A percentile compares a stretch with the other conserved stretches of the same genome.
Conservation (phyloP, 2,888 invertebrate species). For the Macropis europaea region DNA sequence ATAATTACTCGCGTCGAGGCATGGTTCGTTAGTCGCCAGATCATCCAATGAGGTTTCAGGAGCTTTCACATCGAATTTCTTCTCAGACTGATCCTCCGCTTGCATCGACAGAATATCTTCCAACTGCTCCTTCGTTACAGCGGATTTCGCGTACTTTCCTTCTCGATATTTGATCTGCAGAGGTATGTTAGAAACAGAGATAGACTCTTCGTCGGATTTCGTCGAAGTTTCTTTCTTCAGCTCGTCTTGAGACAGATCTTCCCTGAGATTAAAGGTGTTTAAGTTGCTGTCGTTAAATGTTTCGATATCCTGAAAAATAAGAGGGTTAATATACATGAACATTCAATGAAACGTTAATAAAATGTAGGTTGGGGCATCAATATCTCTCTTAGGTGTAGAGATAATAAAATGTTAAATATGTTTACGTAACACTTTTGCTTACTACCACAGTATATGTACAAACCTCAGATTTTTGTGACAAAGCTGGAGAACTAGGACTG, state of each 20-base stretch:
- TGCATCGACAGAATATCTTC: slow-evolving; percentile 23
- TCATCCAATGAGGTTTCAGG: slow-evolving; percentile 19
- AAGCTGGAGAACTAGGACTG: slow-evolving; percentile 74
- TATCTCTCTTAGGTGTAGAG: no score
- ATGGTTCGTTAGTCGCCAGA: slow-evolving; percentile 32
- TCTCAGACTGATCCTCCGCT: slow-evolving; percentile 22
- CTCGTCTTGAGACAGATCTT: slow-evolving; percentile 5
- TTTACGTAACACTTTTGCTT: no score
- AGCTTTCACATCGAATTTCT: slow-evolving; percentile 25
- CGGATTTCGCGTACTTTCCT: slow-evolving; percentile 19
- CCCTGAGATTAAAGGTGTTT: slow-evolving; percentile 7
- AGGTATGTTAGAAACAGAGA: slow-evolving; percentile 42
- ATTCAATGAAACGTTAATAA: background rate
- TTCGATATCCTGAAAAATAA: slow-evolving; percentile 37
- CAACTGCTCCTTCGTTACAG: slow-evolving; percentile 27
- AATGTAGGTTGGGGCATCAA: no score
- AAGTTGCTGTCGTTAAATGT: slow-evolving; percentile 27
- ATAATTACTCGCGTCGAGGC: slow-evolving; percentile 10
- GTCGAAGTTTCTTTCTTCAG: slow-evolving; percentile 30
- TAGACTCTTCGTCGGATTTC: slow-evolving; percentile 36
- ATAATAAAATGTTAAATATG: no score
- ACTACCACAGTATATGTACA: background rate
- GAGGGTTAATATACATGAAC: background rate
- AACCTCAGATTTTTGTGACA: slow-evolving; percentile 72
- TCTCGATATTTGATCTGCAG: slow-evolving; percentile 51